phyloP scores from a whole-genome alignment of 1,140 invertebrate genomes.

The Eupristina koningsbergeri region DNA sequence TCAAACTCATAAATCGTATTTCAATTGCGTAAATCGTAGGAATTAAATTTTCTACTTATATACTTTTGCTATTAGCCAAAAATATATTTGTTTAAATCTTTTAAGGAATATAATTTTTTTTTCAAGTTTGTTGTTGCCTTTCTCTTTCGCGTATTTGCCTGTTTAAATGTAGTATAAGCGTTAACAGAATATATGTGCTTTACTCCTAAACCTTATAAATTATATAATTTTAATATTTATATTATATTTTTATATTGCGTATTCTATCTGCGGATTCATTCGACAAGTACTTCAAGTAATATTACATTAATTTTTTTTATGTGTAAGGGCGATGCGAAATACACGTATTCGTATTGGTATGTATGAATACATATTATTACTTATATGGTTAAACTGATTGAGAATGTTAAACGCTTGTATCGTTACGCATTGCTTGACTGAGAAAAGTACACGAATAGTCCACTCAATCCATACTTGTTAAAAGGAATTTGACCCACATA shows the following conservation, averaged over 20 bases:
- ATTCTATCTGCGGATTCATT: background rate
- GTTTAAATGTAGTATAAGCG: slow-evolving; percentile 49
- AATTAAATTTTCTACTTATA: slow-evolving; percentile 47
- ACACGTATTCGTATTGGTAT: slow-evolving; percentile 41
- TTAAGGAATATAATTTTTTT: slow-evolving; percentile 47
- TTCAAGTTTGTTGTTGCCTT: slow-evolving; percentile 39
- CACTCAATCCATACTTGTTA: background rate
- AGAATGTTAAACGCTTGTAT: slow-evolving; percentile 27
- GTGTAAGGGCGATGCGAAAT: slow-evolving; percentile 46
- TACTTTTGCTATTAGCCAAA: slow-evolving; percentile 57
- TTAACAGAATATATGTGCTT: slow-evolving; percentile 50
- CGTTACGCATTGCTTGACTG: background rate
- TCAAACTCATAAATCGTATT: slow-evolving; percentile 61
- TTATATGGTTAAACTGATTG: slow-evolving; percentile 25
- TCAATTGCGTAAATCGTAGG: slow-evolving; percentile 55
- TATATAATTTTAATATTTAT: slow-evolving; percentile 31
- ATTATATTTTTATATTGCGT: slow-evolving; percentile 30
- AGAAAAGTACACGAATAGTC: background rate
- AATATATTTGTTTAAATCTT: slow-evolving; percentile 58
- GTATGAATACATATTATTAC: slow-evolving; percentile 52
- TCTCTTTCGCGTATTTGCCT: slow-evolving; percentile 2
- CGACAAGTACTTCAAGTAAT: slow-evolving; percentile 30
- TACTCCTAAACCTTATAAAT: slow-evolving; percentile 31
- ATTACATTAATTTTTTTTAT: slow-evolving; percentile 6
- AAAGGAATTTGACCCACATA: background rate